phyloP scores from a whole-genome alignment of 2,113 vertebrate species.

The Crotalus helleri region DNA sequence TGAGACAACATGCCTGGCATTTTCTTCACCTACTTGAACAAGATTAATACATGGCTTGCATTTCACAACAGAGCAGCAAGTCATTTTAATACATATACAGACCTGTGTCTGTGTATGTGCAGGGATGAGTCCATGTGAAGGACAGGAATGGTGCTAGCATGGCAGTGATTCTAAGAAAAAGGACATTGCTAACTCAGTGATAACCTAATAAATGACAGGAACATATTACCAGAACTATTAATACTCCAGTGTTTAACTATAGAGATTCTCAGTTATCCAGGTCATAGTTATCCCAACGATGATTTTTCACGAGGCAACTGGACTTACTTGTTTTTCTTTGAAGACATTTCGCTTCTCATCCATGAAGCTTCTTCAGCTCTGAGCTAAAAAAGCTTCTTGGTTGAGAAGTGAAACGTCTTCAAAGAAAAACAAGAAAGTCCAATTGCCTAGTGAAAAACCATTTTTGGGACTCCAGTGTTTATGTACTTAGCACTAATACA shows the following conservation, averaged over 20 bases:
- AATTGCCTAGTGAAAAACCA: too few relatives aligned
- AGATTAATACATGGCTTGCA: slow-evolving; percentile 13
- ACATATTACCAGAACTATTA: neutral
- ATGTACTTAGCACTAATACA: neutral
- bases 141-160: neutral
- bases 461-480: neutral
- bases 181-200: neutral
- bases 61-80: neutral
- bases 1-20: neutral
- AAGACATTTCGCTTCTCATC: too few relatives aligned
- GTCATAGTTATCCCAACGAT: too few relatives aligned
- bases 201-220: neutral
- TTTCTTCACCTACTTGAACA: slow-evolving; percentile 9
- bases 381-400: too few relatives aligned
- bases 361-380: too few relatives aligned
- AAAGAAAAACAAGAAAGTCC: too few relatives aligned
- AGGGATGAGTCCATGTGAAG: neutral
- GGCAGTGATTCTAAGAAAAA: neutral
- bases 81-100: neutral
- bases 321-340: too few relatives aligned
- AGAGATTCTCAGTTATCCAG: too few relatives aligned
- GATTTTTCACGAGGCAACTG: too few relatives aligned
- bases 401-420: too few relatives aligned
- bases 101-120: neutral
- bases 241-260: neutral